These are phyloP conservation scores for Leptinotarsa lineolata DNA, from an alignment of 1,140 invertebrate genomes.

Conservation along the genomic window DNA sequence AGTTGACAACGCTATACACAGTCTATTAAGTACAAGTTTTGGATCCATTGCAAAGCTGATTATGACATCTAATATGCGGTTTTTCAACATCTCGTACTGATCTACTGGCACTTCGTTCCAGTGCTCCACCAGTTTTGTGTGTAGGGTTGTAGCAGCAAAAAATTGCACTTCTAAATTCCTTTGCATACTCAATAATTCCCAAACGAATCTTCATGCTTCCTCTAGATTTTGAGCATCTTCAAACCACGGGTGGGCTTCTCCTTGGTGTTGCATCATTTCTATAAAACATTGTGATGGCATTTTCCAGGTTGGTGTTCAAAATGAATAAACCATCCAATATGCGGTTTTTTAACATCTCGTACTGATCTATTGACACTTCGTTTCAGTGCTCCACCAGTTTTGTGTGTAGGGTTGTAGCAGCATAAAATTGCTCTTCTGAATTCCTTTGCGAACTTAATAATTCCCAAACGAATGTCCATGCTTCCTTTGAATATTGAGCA, in stretches of 20 bases:
- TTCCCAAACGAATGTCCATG: conserved; percentile 90
- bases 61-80: conserved; percentile 76
- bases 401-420: conserved; percentile 82
- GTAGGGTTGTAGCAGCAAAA: conserved; percentile 87
- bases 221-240: too few relatives aligned
- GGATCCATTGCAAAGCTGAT: conserved; percentile 75
- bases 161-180: too few relatives aligned
- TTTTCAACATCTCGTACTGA: conserved; percentile 74
- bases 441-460: conserved; percentile 77
- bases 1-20: conserved; percentile 79
- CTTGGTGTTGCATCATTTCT: too few relatives aligned
- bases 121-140: conserved; percentile 83
- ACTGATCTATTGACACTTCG: conserved; percentile 79
- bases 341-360: conserved; percentile 73
- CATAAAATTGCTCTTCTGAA: conserved; percentile 94
- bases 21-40: conserved; percentile 80
- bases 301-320: too few relatives aligned
- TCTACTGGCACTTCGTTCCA: conserved; percentile 83
- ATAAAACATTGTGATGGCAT: too few relatives aligned
- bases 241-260: too few relatives aligned
- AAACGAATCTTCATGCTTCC: too few relatives aligned
- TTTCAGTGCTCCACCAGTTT: conserved; percentile 86
- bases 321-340: conserved; percentile 76
- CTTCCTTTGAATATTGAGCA: conserved; percentile 79
- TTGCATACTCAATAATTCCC: too few relatives aligned